Evolutionary conservation across 2,113 vertebrate genomes (phyloP).

Genomic region (Hippocampus zosterae): DNA sequence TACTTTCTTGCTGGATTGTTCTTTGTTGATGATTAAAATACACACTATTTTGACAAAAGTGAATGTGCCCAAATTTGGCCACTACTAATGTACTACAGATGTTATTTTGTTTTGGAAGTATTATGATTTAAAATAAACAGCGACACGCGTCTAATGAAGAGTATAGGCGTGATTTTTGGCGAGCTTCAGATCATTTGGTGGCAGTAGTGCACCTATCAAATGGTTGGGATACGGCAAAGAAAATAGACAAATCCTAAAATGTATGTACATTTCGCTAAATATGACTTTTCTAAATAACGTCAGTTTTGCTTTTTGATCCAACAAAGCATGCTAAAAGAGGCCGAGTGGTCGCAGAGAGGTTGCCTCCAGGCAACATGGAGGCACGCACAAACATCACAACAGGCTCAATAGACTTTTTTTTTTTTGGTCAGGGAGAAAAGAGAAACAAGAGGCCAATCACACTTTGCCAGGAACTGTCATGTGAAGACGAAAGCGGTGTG

Average conservation of each 20-base stretch:
- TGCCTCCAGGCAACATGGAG: conserved; percentile 58
- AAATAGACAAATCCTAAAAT: background rate
- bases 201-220: background rate
- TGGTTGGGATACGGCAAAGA: background rate
- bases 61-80: too few relatives aligned
- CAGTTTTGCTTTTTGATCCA: background rate
- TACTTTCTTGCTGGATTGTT: too few relatives aligned
- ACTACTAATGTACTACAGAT: too few relatives aligned
- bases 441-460: background rate
- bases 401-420: conserved; percentile 51
- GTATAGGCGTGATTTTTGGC: too few relatives aligned
- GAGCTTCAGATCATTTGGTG: background rate
- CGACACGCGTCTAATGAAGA: too few relatives aligned
- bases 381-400: conserved; percentile 55
- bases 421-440: background rate
- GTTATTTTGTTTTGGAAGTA: too few relatives aligned
- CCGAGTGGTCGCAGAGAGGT: conserved; percentile 9
- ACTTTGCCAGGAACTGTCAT: background rate
- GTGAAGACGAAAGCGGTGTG: too few relatives aligned
- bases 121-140: too few relatives aligned
- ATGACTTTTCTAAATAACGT: background rate
- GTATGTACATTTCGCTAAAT: background rate
- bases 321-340: background rate
- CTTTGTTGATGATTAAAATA: too few relatives aligned
- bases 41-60: too few relatives aligned